Percentiles rank a stretch among this genome's conserved stretches.
Evolutionary conservation across 2,888 invertebrate species (phyloP).

Genomic region (Synergus itoensis): DNA sequence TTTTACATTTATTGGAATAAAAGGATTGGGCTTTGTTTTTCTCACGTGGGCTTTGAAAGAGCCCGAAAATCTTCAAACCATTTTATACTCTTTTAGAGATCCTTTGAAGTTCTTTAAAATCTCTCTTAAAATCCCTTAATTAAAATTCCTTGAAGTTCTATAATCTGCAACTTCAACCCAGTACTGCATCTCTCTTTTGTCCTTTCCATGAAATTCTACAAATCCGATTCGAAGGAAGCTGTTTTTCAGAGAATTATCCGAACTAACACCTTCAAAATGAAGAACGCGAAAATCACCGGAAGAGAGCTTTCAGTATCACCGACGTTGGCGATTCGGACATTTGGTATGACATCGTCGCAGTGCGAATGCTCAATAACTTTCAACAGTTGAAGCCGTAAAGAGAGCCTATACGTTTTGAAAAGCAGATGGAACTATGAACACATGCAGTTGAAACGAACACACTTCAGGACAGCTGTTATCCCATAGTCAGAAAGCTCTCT

Average conservation of each 20-base stretch:
- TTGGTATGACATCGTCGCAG: neutral
- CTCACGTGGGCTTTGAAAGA: no score
- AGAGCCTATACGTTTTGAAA: neutral
- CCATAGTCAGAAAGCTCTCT: neutral
- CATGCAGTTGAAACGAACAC: neutral
- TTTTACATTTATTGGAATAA: no score
- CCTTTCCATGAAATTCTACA: neutral
- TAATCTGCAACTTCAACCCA: no score
- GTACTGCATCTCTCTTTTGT: neutral
- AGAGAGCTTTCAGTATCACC: neutral
- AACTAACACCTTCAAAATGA: neutral
- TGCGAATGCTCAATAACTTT: neutral
- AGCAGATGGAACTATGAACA: neutral
- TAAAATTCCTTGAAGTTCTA: no score
- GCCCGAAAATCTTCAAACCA: no score
- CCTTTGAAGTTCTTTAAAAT: no score
- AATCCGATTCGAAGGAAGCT: neutral
- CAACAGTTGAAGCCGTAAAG: neutral
- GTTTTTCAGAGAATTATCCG: neutral
- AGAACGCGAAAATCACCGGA: neutral
- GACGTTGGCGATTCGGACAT: neutral
- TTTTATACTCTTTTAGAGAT: no score
- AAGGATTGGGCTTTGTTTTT: no score
- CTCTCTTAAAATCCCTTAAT: no score
- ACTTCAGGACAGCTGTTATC: conserved; percentile 30